Base-by-base conservation (phyloP, 2,797 vertebrate species). In the Enteromius radiatus region DNA sequence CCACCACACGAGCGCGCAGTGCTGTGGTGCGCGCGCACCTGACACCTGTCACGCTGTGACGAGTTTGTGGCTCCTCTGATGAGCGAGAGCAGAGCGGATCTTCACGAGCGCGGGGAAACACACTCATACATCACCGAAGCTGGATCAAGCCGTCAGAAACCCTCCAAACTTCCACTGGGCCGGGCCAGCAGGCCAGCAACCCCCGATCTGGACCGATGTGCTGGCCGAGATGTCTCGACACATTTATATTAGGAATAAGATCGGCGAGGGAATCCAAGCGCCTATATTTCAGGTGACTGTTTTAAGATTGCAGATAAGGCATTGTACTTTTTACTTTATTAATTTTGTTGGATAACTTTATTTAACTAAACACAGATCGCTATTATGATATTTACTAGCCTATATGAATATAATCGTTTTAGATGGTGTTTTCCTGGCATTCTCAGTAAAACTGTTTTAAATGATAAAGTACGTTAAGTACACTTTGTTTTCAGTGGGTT, bases 191-290 rank as follows among this genome's bases (percentile, higher is more conserved):
- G 82, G 82, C 83, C 81, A 82, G 73, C 94, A 95, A 91, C 93
- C 94, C 15, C 93, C 93, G 75, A 90, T 94, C 83, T 96, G 95
- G 94, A 95, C 95, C 83, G 92, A 96, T 93, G 95, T 94, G 43
- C 92, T 95, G 92, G 90, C 94, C 82, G 94, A 96, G 89, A 96
- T 97, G 96, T 97, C 96, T 84, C 93, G 95, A 76, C 95, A 96
- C 91, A 96, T 97, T 86, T 95, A 94, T 92, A 95, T 95, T 81
- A 94, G 95, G 87, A 96, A 96, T 91, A 96, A 95, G 91, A 92
- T 96, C 15, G 95, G 95, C 0, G 96, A 97, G 88, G 94, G 95
- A 78, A 95, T 94, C 91, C 95, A 92, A 84, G 95, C 96, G 88
- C 96, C 97, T 81, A 91, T 96, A 88, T 94, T 96, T 61, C 96